Base-by-base conservation (phyloP, 2,797 vertebrate genomes). In the Tarsius wallacei region DNA sequence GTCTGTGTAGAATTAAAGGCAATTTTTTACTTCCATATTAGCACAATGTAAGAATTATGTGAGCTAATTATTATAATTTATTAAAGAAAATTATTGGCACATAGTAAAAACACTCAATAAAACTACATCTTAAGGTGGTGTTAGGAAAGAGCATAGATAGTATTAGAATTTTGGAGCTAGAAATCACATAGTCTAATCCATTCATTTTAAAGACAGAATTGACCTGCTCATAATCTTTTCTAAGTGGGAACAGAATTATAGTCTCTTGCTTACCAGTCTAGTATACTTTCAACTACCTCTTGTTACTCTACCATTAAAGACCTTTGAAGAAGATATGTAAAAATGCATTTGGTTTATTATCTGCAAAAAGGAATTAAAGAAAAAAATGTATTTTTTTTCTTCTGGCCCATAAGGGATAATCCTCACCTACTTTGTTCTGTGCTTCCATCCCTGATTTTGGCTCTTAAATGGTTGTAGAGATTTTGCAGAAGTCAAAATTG, bases 371-470 rank as follows among this genome's bases (percentile, higher is more conserved):
- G 42, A 42, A 42, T 42, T 42, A 5, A n/a, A n/a, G n/a, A 42
- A 42, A 42, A 42, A 42, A 42, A 42, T 22, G 16, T 12, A 11
- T 42, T 83, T 90, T 19, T 76, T 77, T 81, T 63, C 19, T 87
- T 77, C n/a, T 82, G 57, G 14, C 70, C 49, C 49, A 19, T 26
- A 77, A 42, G 7, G 10, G 16, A 22, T 49, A 22, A 47, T 77
- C 86, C 36, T 68, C 85, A 71, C 26, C 36, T 49, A 16, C 15
- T 63, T 87, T 77, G n/a, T 4, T 93, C 82, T 59, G 71, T 80
- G 14, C 16, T 86, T 97, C 76, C 76, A 71, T 78, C 61, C 59
- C 86, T 66, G 31, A 77, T 26, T 10, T 88, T 92, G 64, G 11
- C 36, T 81, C 57, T 78, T 59, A 8, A 6, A 53, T 19, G 63